Percentiles rank a stretch among this genome's conserved stretches.
Conservation (phyloP, 2,113 vertebrate species). For the Gasterosteus nipponicus region DNA sequence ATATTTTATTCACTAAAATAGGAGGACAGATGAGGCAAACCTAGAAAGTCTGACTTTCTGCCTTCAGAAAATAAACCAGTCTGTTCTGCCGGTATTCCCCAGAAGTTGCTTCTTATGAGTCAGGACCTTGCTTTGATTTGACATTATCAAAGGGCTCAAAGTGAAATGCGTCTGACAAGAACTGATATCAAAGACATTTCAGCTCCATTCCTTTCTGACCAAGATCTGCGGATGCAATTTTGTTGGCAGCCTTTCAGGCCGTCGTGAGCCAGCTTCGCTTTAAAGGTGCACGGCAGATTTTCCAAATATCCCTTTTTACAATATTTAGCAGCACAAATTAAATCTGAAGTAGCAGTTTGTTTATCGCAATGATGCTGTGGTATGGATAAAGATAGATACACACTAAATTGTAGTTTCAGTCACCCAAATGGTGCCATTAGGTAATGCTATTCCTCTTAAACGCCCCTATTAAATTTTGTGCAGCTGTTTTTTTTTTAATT, state of each 20-base stretch:
- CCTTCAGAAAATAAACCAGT: slow-evolving; percentile 25
- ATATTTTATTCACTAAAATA: slow-evolving; percentile 37
- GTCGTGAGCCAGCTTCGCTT: slow-evolving; percentile 19
- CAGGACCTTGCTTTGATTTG: slow-evolving; percentile 75
- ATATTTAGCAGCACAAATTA: not conserved
- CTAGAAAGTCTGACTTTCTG: not conserved
- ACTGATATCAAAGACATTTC: slow-evolving; percentile 71
- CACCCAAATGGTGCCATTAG: not conserved
- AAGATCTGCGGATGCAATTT: slow-evolving; percentile 41
- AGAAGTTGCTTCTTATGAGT: slow-evolving; percentile 54
- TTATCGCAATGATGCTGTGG: not conserved
- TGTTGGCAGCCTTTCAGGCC: slow-evolving; percentile 37
- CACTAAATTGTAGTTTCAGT: not conserved
- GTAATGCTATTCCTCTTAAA: not conserved
- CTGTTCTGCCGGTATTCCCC: slow-evolving; percentile 42
- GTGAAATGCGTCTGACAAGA: slow-evolving; percentile 73
- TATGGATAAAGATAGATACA: not conserved
- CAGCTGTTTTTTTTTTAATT: not conserved
- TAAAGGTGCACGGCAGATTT: not conserved
- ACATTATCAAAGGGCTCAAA: slow-evolving; percentile 74
- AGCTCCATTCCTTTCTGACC: slow-evolving; percentile 55
- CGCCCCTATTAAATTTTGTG: slow-evolving; percentile 3
- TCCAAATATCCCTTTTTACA: slow-evolving; percentile 1
- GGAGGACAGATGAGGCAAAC: slow-evolving; percentile 15
- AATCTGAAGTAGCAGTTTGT: slow-evolving; percentile 2